Percentiles rank a stretch among this genome's conserved stretches.
These are phyloP conservation scores for Cinclus cinclus DNA, from an alignment of 2,113 vertebrate species.

Conservation along the genomic window DNA sequence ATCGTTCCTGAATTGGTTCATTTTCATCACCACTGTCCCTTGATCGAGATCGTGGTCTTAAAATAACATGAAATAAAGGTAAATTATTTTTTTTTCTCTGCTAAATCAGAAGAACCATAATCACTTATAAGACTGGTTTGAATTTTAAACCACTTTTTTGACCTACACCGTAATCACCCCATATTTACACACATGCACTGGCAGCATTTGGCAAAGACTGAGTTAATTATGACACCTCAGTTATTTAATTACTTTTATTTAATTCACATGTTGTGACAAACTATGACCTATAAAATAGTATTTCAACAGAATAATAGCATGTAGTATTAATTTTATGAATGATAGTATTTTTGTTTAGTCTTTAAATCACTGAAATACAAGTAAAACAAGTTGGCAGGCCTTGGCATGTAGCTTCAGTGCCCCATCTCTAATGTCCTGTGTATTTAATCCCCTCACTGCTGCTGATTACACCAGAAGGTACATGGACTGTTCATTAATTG, in stretches of 20 bases:
- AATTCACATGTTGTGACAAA: not conserved
- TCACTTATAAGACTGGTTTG: not conserved
- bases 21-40: slow-evolving; percentile 96
- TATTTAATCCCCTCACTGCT: not conserved
- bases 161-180: not conserved
- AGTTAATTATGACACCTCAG: not conserved
- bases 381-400: not conserved
- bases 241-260: not conserved
- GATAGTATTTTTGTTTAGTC: not conserved
- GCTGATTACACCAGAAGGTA: not conserved
- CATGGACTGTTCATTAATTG: not conserved
- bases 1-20: slow-evolving; percentile 95
- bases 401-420: not conserved
- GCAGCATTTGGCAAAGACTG: not conserved
- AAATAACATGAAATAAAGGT: slow-evolving; percentile 36
- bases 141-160: not conserved
- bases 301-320: not conserved
- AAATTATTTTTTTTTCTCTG: slow-evolving; percentile 3
- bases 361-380: not conserved
- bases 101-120: not conserved
- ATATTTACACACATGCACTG: not conserved
- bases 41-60: slow-evolving; percentile 92
- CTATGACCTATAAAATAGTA: not conserved
- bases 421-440: not conserved
- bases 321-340: not conserved